phyloP scores from a whole-genome alignment of 2,113 vertebrate genomes.

The Chloroceryle aenea region DNA sequence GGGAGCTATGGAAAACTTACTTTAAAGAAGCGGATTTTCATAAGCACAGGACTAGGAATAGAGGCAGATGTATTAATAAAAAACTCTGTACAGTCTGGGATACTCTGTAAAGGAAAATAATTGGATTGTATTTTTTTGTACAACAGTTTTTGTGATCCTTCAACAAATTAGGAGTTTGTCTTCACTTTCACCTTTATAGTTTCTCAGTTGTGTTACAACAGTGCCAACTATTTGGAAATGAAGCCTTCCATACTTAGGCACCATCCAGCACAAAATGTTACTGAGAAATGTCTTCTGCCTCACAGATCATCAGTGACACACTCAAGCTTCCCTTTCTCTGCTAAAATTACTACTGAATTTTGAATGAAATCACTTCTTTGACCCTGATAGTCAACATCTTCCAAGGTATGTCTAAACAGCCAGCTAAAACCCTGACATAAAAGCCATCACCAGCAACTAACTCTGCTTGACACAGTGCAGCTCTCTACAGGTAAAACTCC shows the following conservation, averaged over 20 bases:
- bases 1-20: background rate
- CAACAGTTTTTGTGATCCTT: background rate
- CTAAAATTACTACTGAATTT: background rate
- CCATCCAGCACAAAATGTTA: background rate
- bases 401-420: background rate
- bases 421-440: background rate
- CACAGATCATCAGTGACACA: background rate
- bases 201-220: background rate
- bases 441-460: background rate
- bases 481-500: background rate
- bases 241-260: background rate
- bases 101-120: background rate
- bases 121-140: background rate
- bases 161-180: background rate
- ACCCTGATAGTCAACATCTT: background rate
- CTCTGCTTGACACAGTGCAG: background rate
- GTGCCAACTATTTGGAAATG: background rate
- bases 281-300: background rate
- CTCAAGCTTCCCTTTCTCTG: background rate
- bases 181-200: background rate
- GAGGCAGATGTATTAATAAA: background rate
- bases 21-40: background rate
- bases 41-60: background rate
- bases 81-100: background rate
- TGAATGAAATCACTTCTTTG: background rate